A percentile compares a stretch with the other conserved stretches of the same genome.
These are phyloP conservation scores for Burhinus oedicnemus DNA, from an alignment of 2,113 vertebrate genomes.

Conservation along the genomic window DNA sequence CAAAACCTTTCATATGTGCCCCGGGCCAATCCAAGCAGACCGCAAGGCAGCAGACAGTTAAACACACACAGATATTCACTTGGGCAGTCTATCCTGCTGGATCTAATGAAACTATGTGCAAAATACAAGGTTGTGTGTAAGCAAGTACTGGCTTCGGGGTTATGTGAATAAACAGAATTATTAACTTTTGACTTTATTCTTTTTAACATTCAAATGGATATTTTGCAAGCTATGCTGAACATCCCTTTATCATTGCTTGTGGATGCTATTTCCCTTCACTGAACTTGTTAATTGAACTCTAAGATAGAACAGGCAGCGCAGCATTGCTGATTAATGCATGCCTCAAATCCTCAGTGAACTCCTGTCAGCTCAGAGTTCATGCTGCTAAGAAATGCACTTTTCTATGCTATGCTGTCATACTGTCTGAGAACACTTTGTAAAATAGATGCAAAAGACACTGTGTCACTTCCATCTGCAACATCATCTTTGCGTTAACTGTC, in stretches of 20 bases:
- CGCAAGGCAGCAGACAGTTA: background rate
- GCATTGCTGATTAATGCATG: background rate
- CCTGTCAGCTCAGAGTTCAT: background rate
- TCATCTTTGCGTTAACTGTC: background rate
- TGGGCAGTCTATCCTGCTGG: background rate
- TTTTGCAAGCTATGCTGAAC: background rate
- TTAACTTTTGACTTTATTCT: background rate
- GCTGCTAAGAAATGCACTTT: background rate
- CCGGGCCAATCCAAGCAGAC: background rate
- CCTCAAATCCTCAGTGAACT: background rate
- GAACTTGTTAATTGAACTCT: background rate
- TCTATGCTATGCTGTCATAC: background rate
- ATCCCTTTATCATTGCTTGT: background rate
- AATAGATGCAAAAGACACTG: background rate
- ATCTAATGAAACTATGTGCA: background rate
- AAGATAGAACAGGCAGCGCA: background rate
- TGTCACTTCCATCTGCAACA: background rate
- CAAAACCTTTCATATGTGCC: fast-evolving
- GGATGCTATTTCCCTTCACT: background rate
- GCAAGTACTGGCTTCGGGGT: background rate
- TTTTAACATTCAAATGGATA: background rate
- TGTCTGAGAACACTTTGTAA: background rate
- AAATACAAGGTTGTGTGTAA: background rate
- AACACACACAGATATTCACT: background rate
- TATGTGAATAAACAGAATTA: background rate